Evolutionary conservation across 2,113 vertebrate species (phyloP).

Genomic region (Epinephelus lanceolatus): DNA sequence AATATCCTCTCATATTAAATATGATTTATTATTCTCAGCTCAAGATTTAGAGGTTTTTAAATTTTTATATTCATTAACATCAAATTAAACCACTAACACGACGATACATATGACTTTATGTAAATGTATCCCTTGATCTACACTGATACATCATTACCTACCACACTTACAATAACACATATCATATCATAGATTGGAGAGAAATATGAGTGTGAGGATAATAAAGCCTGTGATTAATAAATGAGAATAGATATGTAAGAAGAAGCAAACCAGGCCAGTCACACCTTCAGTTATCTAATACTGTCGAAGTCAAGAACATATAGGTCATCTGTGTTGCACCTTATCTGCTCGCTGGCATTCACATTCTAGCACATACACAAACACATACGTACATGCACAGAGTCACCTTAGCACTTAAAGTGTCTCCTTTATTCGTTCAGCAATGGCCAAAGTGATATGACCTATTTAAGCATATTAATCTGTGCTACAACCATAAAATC

Average conservation of each 20-base stretch:
- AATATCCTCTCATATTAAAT: neutral
- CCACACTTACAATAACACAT: neutral
- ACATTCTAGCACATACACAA: neutral
- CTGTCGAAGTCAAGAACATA: neutral
- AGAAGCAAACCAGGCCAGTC: neutral
- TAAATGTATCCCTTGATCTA: neutral
- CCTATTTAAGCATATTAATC: too few species aligned
- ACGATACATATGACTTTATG: neutral
- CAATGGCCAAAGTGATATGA: neutral
- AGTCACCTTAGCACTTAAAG: neutral
- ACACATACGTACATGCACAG: conserved; percentile 3
- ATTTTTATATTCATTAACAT: neutral
- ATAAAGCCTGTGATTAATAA: neutral
- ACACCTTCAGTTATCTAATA: neutral
- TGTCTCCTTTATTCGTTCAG: neutral
- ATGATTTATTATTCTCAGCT: neutral
- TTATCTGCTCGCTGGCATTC: neutral
- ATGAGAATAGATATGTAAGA: neutral
- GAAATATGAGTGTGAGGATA: neutral
- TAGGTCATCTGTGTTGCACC: neutral
- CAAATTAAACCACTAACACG: neutral
- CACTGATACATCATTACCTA: neutral
- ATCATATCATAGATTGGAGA: neutral
- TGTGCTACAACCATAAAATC: too few species aligned
- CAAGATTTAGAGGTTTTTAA: neutral